Base-by-base conservation (phyloP, 2,888 invertebrate species). In the Aphodius sticticus region DNA sequence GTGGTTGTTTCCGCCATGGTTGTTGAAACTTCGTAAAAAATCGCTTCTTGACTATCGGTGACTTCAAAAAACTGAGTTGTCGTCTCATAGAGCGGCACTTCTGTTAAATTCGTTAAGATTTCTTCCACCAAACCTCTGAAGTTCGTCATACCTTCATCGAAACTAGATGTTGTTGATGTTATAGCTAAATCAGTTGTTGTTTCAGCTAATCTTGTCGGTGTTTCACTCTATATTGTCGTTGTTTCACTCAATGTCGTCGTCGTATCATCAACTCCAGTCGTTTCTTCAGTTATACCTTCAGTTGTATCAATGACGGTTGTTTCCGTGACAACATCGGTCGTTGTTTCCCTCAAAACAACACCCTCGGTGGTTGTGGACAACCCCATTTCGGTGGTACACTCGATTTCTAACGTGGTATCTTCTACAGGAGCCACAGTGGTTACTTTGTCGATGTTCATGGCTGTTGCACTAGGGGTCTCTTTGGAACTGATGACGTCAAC, bases 261-360 rank as follows among this genome's bases (percentile, higher is more conserved):
- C 16, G 69, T 76, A 36, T 76, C 69, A 16, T 69, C 76, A 69
- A 69, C 36, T 69, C 79, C 76, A 35, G 80, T 80, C 36, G 74
- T 76, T 35, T 12, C 76, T 69, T 78, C 76, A 3, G 81, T 82
- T 0, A 77, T 77, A 6, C 72, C 70, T 75, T 79, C 77, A 15
- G 69, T 14, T 16, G 77, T 70, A 14, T 4, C 69, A 38, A 15
- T 35, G 3, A 35, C 69, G 16, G 76, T 69, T 37, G 79, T 12
- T 69, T 78, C 26, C 38, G 70, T 37, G 16, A 80, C 26, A 74
- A n/a, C n/a, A 74, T 26, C 35, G 4, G 74, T 26, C n/a, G 35
- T n/a, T 26, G 35, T n/a, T 71, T 71, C 71, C 0, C 12, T 15
- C 12, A 35, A 26, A 6, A 4, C 26, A 74, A 12, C 35, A 26